A percentile compares a stretch with the other conserved stretches of the same genome.
Conservation (phyloP, 2,113 vertebrate species). For the Nesogale talazaci region DNA sequence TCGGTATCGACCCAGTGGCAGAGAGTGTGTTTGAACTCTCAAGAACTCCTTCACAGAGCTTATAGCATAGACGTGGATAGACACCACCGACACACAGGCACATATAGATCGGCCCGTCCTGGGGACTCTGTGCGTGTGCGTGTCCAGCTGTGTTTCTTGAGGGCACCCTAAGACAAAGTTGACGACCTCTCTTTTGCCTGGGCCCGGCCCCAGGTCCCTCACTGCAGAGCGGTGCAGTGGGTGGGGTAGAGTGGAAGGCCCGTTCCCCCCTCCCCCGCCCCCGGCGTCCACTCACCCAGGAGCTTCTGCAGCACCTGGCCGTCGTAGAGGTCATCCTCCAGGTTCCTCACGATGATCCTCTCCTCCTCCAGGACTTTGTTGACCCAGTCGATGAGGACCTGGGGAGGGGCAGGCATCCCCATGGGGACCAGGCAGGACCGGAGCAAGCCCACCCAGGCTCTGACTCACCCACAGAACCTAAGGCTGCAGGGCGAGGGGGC, state of each 20-base stretch:
- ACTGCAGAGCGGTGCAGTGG: too few species aligned
- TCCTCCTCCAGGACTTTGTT: slow-evolving; percentile 97
- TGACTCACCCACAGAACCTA: background rate
- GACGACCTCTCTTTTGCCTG: background rate
- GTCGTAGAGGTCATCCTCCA: slow-evolving; percentile 98
- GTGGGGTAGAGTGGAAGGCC: background rate
- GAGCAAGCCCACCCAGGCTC: background rate
- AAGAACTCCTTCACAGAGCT: too few species aligned
- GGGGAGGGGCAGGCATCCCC: background rate
- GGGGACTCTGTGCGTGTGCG: background rate
- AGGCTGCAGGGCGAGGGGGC: background rate
- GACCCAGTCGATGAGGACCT: slow-evolving; percentile 98
- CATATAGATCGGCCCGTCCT: background rate
- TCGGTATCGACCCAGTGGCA: too few species aligned
- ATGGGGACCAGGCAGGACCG: background rate
- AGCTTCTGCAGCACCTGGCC: slow-evolving; percentile 98
- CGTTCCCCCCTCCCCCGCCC: background rate
- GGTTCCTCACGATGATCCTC: slow-evolving; percentile 96
- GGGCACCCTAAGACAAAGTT: background rate
- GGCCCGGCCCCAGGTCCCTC: too few species aligned
- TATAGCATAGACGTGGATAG: too few species aligned
- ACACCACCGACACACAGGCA: too few species aligned
- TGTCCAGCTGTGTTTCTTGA: background rate
- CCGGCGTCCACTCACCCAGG: slow-evolving; percentile 88
- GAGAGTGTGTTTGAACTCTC: too few species aligned